phyloP scores from a whole-genome alignment of 2,888 invertebrate genomes.

The Coecobrya sp. region DNA sequence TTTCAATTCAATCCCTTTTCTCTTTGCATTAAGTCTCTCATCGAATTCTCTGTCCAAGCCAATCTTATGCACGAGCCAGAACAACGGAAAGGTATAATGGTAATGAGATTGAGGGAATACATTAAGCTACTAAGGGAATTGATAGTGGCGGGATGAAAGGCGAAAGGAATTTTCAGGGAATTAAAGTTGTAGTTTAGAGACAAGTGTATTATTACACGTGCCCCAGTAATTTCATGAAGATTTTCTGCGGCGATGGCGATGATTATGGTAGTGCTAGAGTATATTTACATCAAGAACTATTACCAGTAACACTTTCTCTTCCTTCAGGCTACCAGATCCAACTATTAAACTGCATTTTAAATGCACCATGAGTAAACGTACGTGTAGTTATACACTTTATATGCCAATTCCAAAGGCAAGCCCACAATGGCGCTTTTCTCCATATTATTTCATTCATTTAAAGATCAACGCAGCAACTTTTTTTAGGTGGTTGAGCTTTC shows the following conservation, averaged over 20 bases:
- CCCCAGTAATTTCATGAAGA: slow-evolving; percentile 61
- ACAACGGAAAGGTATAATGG: slow-evolving; percentile 47
- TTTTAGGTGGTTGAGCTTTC: slow-evolving; percentile 37
- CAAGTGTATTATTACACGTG: slow-evolving; percentile 70
- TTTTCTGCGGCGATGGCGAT: slow-evolving; percentile 13
- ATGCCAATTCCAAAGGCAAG: slow-evolving; percentile 37
- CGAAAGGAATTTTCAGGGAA: slow-evolving; percentile 63
- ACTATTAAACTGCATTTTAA: slow-evolving; percentile 61
- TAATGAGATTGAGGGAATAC: slow-evolving; percentile 69
- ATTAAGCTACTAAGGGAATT: slow-evolving; percentile 56
- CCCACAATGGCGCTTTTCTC: slow-evolving; percentile 53
- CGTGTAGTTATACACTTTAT: background rate
- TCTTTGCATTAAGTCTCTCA: background rate
- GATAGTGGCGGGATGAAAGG: slow-evolving; percentile 53
- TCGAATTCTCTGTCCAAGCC: background rate
- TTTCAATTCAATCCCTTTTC: background rate
- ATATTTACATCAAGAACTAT: background rate
- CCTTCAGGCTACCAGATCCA: background rate
- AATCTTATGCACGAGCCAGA: background rate
- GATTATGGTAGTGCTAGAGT: background rate
- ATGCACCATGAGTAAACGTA: slow-evolving; percentile 27
- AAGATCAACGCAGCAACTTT: slow-evolving; percentile 51
- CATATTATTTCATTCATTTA: slow-evolving; percentile 70
- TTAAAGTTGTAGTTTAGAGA: slow-evolving; percentile 51
- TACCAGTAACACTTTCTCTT: slow-evolving; percentile 45